Conservation (phyloP, 2,888 invertebrate genomes). For the Lepidocyrtoides sp. region DNA sequence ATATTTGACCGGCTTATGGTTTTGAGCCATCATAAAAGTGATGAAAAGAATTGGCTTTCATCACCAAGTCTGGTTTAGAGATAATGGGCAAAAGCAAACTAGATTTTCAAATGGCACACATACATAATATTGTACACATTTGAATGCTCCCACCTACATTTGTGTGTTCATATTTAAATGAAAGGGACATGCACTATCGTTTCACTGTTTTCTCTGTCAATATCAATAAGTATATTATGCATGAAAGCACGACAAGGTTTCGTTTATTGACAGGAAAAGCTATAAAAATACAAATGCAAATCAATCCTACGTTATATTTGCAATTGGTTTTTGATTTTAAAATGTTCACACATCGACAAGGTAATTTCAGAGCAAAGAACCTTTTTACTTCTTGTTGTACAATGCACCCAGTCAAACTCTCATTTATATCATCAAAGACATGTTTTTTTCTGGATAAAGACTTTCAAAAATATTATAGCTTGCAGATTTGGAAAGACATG, state of each 20-base stretch:
- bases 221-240: conserved; percentile 63
- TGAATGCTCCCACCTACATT: no score
- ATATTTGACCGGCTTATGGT: conserved; percentile 66
- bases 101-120: no score
- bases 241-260: conserved; percentile 8
- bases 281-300: conserved; percentile 26
- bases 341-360: background rate
- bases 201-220: conserved; percentile 76
- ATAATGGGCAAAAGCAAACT: conserved; percentile 19
- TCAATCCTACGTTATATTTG: background rate
- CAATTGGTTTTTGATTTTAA: background rate
- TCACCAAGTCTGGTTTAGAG: conserved; percentile 51
- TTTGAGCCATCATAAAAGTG: conserved; percentile 55
- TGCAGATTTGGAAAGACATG: background rate
- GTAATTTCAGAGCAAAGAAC: background rate
- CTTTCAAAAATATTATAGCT: background rate
- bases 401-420: background rate
- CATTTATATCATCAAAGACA: no score
- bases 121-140: background rate
- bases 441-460: conserved; percentile 26
- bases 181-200: background rate
- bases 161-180: no score
- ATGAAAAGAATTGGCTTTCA: conserved; percentile 68
- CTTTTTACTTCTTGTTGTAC: background rate
- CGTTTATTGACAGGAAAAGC: background rate